Evolutionary conservation across 2,113 vertebrate species (phyloP).

Genomic region (Lota lota): DNA sequence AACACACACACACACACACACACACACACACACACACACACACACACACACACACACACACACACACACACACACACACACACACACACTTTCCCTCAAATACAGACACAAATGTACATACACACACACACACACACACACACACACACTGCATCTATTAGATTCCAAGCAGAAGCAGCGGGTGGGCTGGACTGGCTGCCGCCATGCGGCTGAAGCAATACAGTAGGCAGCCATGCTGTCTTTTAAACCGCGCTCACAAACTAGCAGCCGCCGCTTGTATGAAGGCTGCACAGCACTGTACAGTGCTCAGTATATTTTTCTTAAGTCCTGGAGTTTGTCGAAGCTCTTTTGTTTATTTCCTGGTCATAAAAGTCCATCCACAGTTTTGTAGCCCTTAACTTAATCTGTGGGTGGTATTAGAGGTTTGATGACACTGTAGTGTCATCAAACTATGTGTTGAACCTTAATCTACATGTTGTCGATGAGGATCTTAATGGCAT

Average conservation of each 20-base stretch:
- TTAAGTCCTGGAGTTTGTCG: no score
- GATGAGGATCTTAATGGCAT: no score
- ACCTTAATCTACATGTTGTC: no score
- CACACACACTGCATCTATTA: conserved; percentile 19
- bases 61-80: not conserved
- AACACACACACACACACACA: conserved; percentile 22
- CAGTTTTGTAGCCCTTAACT: no score
- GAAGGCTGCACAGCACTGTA: no score
- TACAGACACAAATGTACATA: not conserved
- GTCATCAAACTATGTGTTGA: no score
- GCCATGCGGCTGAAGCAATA: conserved; percentile 12
- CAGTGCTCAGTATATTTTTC: no score
- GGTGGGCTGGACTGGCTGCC: conserved; percentile 24
- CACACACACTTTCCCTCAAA: not conserved
- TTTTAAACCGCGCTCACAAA: not conserved
- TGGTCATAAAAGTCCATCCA: no score
- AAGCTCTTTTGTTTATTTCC: no score
- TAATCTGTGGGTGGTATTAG: no score
- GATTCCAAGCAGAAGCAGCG: conserved; percentile 12
- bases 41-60: conserved; percentile 1
- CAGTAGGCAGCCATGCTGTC: conserved; percentile 16
- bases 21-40: not conserved
- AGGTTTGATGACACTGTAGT: no score
- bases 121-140: conserved; percentile 2
- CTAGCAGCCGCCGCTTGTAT: no score